A percentile compares a stretch with the other conserved stretches of the same genome.
phyloP scores from a whole-genome alignment of 2,113 vertebrate genomes.

The Pampusana beccarii region DNA sequence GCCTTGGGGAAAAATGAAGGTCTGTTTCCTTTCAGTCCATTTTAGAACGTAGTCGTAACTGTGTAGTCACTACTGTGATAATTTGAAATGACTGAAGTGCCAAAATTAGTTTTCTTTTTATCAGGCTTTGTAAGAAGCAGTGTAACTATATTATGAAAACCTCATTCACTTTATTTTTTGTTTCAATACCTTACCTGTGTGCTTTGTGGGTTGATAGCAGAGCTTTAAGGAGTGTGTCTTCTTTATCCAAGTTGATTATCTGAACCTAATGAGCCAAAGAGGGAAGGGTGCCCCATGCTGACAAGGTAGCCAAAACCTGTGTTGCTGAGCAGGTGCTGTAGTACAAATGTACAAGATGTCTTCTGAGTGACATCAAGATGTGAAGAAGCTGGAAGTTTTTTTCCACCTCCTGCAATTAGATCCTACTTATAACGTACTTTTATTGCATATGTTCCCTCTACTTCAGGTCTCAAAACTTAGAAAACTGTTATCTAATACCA shows the following conservation, averaged over 20 bases:
- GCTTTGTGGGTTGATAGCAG: background rate
- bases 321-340: background rate
- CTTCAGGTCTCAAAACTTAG: too few species aligned
- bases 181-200: background rate
- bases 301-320: background rate
- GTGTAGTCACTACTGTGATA: background rate
- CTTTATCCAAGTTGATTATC: slow-evolving; percentile 12
- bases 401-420: background rate
- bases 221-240: slow-evolving; percentile 7
- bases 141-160: background rate
- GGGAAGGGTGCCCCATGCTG: background rate
- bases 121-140: background rate
- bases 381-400: background rate
- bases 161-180: background rate
- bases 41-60: background rate
- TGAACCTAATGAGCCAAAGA: slow-evolving; percentile 5
- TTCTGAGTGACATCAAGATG: background rate
- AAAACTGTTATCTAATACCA: too few species aligned
- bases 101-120: slow-evolving; percentile 13
- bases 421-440: background rate
- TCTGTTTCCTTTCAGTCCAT: background rate
- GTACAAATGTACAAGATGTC: background rate
- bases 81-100: background rate
- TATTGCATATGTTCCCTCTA: background rate
- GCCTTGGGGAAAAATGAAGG: background rate